Evolutionary conservation across 2,888 invertebrate genomes (phyloP), one percentile per base, ranked within the genome.

Genomic region (Aphodius granarius): DNA sequence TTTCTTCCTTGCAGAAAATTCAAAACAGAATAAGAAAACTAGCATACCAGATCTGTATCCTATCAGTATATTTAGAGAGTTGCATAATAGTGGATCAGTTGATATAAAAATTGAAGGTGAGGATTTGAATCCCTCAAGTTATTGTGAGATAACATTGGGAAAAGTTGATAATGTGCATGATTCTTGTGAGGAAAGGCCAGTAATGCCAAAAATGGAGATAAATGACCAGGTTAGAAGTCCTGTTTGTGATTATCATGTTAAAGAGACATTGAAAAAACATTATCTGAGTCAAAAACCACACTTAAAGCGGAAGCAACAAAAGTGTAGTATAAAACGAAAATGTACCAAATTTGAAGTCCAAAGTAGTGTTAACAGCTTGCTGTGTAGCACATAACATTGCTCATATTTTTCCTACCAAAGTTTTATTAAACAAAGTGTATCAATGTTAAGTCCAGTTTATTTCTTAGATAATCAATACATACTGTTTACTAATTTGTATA

Each of bases 1-100:
- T 19, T 19, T 65, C 68, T 62, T 66, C 65, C 21, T 22, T 62
- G 73, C n/a, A 66, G 71, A 78, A 63, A 74, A 77, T 75, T 20
- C 65, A 71, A 75, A 63, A 64, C 21, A 23, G 64, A 73, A 73
- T 70, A 75, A 71, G 72, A 80, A 77, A 75, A 73, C 66, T 73
- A 77, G 73, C 63, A 74, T 83, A 17, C 83, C 83, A 6, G 81
- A 82, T 75, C 78, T 83, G 21, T 81, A 82, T 72, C 83, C 83
- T 13, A 83, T 84, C n/a, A 43, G 68, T n/a, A 21, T 68, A 21
- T 68, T 21, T 68, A 68, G 21, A 22, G 21, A 68, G n/a, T 20
- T 68, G 20, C 68, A 68, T 18, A 22, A 68, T 20, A n/a, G 19
- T 18, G 20, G n/a, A 5, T 13, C 20, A 18, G 4, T n/a, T 0